Conservation (phyloP, 2,888 invertebrate genomes). For the Agrotis clavis region DNA sequence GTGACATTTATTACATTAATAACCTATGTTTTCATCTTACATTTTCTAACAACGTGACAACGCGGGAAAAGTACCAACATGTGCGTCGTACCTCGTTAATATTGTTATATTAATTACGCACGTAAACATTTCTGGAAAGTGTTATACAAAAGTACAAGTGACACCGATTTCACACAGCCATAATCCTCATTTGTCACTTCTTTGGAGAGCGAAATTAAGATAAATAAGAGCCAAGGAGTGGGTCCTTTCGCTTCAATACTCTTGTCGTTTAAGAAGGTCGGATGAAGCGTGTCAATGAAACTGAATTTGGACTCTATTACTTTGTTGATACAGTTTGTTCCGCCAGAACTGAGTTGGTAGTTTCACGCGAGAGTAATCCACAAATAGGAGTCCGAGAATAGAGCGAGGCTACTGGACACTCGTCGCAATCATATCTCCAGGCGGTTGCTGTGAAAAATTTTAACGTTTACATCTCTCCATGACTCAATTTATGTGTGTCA, state of each 20-base stretch:
- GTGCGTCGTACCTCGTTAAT: slow-evolving; percentile 54
- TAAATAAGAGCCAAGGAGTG: slow-evolving; percentile 88
- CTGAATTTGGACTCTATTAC: slow-evolving; percentile 77
- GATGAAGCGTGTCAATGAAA: slow-evolving; percentile 57
- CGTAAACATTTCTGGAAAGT: slow-evolving; percentile 69
- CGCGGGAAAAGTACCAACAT: slow-evolving; percentile 48
- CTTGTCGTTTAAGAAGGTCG: slow-evolving; percentile 74
- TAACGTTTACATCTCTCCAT: slow-evolving; percentile 66
- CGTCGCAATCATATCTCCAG: slow-evolving; percentile 87
- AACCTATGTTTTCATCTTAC: slow-evolving; percentile 55
- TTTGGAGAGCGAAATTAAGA: slow-evolving; percentile 87
- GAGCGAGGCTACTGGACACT: slow-evolving; percentile 90
- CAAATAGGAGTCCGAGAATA: slow-evolving; percentile 91
- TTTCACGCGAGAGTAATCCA: slow-evolving; percentile 86
- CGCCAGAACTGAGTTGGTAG: slow-evolving; percentile 73
- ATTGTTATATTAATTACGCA: slow-evolving; percentile 63
- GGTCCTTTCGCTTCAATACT: slow-evolving; percentile 84
- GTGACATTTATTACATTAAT: slow-evolving; percentile 59
- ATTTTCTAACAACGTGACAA: slow-evolving; percentile 58
- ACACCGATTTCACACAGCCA: slow-evolving; percentile 79
- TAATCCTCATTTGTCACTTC: slow-evolving; percentile 86
- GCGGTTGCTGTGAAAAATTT: slow-evolving; percentile 76
- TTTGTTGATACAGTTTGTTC: slow-evolving; percentile 79
- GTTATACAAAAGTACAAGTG: slow-evolving; percentile 72
- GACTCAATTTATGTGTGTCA: slow-evolving; percentile 56